Evolutionary conservation across 1,140 invertebrate species (phyloP), one percentile per base, ranked within the genome.

Genomic region (Batillaria attramentaria): DNA sequence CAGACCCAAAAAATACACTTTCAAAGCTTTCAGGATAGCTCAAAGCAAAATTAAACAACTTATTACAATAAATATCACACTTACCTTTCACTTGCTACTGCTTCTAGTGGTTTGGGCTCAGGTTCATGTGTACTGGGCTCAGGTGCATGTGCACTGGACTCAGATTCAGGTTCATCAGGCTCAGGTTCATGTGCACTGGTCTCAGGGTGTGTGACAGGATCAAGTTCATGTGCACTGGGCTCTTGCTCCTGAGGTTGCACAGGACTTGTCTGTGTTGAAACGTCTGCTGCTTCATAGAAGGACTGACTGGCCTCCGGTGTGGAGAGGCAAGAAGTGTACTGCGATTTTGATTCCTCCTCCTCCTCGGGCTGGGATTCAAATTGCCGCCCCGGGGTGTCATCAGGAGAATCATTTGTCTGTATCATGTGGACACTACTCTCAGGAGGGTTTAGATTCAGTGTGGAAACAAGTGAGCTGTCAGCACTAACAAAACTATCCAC

Each of bases 201-300:
- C 57, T n/a, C 24, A n/a, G 31, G 10, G 28, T 1, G 16, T 5
- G 62, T 33, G 1, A 20, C n/a, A 0, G 62, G 37, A 65, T 65
- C 62, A 35, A 13, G 10, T 50, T 8, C 31, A 65, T 62, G 8
- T 10, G 57, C 8, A 62, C 10, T 62, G 57, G 33, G 16, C 24
- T 16, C 6, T 0, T 31, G 10, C 62, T 16, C 31, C n/a, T 33
- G n/a, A 33, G 20, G 18, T 35, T 65, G 62, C 5, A 31, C 4
- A 33, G 60, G 70, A 70, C 60, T 80, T 39, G 62, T 80, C 68
- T 80, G 73, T 35, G 62, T 41, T 31, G 73, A 76, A 3, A 70
- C 54, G 50, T 80, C 79, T 39, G 42, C 65, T 18, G 57, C 68
- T 70, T 77, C 73, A 60, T 80, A 80, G 20, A 70, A 54, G 33